Evolutionary conservation across 37 sponge, comb jelly and placozoan genomes (phyloP), one percentile per base, ranked within the genome.

Genomic region (Axinella damicornis): DNA sequence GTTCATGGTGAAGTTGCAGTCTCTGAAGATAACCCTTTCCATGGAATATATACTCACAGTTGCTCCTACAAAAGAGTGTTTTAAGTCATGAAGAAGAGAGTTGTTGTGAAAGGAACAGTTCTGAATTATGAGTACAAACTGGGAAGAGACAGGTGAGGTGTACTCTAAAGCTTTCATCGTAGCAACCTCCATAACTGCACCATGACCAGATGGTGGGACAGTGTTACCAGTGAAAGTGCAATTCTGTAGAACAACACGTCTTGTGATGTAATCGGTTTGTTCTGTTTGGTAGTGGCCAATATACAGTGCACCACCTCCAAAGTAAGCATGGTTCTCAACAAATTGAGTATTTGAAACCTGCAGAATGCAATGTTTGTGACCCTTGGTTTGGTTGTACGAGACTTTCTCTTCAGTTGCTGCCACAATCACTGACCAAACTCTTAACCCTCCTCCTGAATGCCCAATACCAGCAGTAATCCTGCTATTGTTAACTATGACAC

Each of bases 181-280:
- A n/a, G 16, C 14, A 12, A 71, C 37, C 73, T 71, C 73, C 46
- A 41, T 71, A n/a, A 41, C 73, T 38, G 27, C 53, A 2, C 73
- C 73, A 5, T 39, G 38, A 9, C 46, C 53, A 71, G 2, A 67
- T 30, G 69, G 31, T 33, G 69, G 69, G 34, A 67, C 73, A 13
- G 22, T 71, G 73, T 71, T 71, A 5, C 37, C 27, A 21, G 2
- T 4, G 15, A 71, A 71, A 1, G 46, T 71, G 73, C 73, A 71
- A 20, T 41, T 20, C 1, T 21, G 5, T 21, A 71, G 14, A 24
- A 27, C 9, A 2, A 71, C 16, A 2, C 4, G 22, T 71, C 73
- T 71, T 20, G 21, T 46, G 22, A 41, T 28, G 28, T 53, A 71
- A 46, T 46, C 4, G 5, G 2, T 46, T 21, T 38, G 21, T 4